Base-by-base conservation (phyloP, 2,797 vertebrate genomes). In the Sardinella longiceps region DNA sequence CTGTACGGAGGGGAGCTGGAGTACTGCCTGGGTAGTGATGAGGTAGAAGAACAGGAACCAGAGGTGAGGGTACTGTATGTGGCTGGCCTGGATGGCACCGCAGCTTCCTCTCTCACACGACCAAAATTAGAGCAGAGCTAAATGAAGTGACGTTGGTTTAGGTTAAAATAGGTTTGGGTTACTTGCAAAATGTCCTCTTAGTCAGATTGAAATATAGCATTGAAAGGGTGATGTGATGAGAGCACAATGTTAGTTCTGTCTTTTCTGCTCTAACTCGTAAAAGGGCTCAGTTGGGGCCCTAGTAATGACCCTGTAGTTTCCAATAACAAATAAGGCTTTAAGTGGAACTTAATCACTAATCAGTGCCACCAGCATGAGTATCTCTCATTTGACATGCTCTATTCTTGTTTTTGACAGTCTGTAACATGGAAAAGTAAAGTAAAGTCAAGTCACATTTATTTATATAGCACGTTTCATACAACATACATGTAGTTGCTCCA, bases 11-110 rank as follows among this genome's bases (percentile, higher is more conserved):
- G 25, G 0, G 86, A 90, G 6, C 25, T 82, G 56, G 87, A 89
- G 11, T 30, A 37, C 3, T 81, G 82, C 81, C 88, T 51, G 46
- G 81, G 77, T 28, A 87, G 91, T 15, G 15, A 37, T 0, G 70
- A 77, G 1, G 18, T 15, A 1, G 89, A 91, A 2, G 91, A 90
- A 82, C 85, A 80, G 3, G 63, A 51, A 85, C 82, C 86, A 74
- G 92, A 93, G 92, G 92, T 92, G 84, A 90, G 90, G 53, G 28
- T 5, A n/a, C n/a, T n/a, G n/a, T n/a, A 39, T 7, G 70, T 39
- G 70, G 37, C 70, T 66, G 11, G 11, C 25, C 48, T 10, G 6
- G 11, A 48, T 53, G 18, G 51, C 15, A 20, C 51, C 7, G 20
- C 18, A 23, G 51, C 3, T 23, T 53, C 51, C 51, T 18, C 50